Conservation (phyloP, 2,888 invertebrate species). For the Rhamnusium bicolor region DNA sequence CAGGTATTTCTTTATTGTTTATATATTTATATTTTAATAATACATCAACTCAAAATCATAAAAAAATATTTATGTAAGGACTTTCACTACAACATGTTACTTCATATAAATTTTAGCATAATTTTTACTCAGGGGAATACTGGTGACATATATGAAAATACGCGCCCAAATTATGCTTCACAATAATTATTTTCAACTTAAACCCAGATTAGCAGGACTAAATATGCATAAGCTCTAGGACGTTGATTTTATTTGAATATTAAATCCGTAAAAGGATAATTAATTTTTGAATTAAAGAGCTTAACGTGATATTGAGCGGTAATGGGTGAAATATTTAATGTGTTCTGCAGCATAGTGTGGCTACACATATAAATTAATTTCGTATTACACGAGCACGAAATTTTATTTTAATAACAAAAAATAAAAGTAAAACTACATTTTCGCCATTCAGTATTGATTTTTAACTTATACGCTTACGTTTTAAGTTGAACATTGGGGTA, state of each 20-base stretch:
- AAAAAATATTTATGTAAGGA: not conserved
- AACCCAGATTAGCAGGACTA: conserved; percentile 37
- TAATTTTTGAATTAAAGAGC: conserved; percentile 39
- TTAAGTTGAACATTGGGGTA: too few relatives aligned
- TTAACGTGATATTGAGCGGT: conserved; percentile 13
- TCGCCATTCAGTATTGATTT: not conserved
- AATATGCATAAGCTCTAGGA: conserved; percentile 40
- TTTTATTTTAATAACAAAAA: conserved; percentile 2
- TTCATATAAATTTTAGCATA: not conserved
- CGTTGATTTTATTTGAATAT: conserved; percentile 43
- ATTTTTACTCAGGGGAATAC: not conserved
- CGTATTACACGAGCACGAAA: not conserved
- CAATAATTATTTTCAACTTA: conserved; percentile 44
- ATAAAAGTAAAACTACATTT: not conserved
- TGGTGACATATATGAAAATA: conserved; percentile 19
- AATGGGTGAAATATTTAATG: conserved; percentile 25
- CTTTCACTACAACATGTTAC: not conserved
- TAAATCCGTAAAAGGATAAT: conserved; percentile 38
- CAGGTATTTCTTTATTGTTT: not conserved
- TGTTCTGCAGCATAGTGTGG: not conserved
- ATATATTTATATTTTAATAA: not conserved
- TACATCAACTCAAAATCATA: not conserved
- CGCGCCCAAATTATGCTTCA: conserved; percentile 19
- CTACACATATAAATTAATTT: not conserved
- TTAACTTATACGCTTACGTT: not conserved